Base-by-base conservation (phyloP, 2,113 vertebrate species). In the Phocoena sinus region DNA sequence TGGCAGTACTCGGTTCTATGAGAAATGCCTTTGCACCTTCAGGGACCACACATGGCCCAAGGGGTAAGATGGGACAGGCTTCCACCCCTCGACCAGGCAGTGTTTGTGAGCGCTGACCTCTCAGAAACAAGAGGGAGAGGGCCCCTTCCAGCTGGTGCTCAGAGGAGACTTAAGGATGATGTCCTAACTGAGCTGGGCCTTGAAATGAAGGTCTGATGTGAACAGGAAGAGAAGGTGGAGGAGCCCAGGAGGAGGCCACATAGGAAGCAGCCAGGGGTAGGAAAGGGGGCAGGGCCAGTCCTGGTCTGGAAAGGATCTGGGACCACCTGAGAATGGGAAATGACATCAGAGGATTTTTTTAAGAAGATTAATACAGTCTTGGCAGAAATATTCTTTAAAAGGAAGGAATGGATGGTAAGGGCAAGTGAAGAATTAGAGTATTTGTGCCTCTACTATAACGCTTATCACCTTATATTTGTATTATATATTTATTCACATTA, bases 241-340 rank as follows among this genome's bases (percentile, higher is more conserved):
- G 28, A 70, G 23, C 11, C 3, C 3, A 18, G 21, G n/a, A 62
- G 33, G 17, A 65, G 31, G 13, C 50, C 36, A 62, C 5, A 3
- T 18, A 53, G 53, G 18, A 82, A 68, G 38, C 44, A 25, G 6
- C 44, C 6, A 1, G 14, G 13, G 28, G 12, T 12, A 60, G 14
- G 20, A 53, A 89, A 44, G 2, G 8, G 6, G 3, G 3, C 31
- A 31, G 7, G 7, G 6, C 0, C 2, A 14, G 17, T 41, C 25
- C 31, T 71, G 17, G 6, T 41, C 13, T 82, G 23, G 8, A 92
- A 41, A 60, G 28, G 17, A 21, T 44, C 71, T 60, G 21, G 33
- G 53, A 11, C 53, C 74, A 90, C 23, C 33, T 36, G 53, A 38
- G 31, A 36, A 89, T 28, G 31, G 9, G 20, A 31, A 89, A 15